These are phyloP conservation scores for Galendromus occidentalis DNA, from an alignment of 1,140 invertebrate genomes.

Conservation along the genomic window DNA sequence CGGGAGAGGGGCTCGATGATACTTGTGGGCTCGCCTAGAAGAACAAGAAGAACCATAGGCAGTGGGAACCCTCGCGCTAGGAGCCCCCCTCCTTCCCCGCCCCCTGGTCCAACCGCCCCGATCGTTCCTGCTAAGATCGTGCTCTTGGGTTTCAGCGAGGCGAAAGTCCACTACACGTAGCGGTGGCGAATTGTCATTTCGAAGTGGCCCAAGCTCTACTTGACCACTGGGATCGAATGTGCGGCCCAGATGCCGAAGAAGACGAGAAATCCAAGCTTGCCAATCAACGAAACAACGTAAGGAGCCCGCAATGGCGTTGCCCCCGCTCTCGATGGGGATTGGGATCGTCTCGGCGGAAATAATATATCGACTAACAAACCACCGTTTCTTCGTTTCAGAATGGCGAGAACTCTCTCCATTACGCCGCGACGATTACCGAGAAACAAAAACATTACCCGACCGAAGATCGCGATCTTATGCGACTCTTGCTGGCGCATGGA, in stretches of 20 bases:
- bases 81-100: too few relatives aligned
- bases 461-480: constrained; percentile 73
- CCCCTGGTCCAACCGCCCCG: too few relatives aligned
- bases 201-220: constrained; percentile 29
- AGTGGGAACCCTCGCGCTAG: too few relatives aligned
- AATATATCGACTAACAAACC: too few relatives aligned
- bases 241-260: constrained; percentile 17
- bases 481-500: constrained; percentile 63
- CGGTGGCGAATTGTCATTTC: constrained; percentile 33
- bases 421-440: constrained; percentile 31
- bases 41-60: too few relatives aligned
- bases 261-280: constrained; percentile 23
- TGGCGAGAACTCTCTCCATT: constrained; percentile 82
- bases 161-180: constrained; percentile 34
- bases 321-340: constrained; percentile 2
- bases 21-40: too few relatives aligned
- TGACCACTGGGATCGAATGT: constrained; percentile 19
- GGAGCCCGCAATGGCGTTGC: not conserved
- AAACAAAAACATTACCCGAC: constrained; percentile 37
- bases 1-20: too few relatives aligned
- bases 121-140: too few relatives aligned
- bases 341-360: constrained; percentile 12
- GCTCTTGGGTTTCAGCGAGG: constrained; percentile 22
- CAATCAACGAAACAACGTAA: constrained; percentile 32
- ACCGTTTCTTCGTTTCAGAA: constrained; percentile 37